These are phyloP conservation scores for Pyralis farinalis DNA, from an alignment of 2,888 invertebrate genomes.

Conservation along the genomic window DNA sequence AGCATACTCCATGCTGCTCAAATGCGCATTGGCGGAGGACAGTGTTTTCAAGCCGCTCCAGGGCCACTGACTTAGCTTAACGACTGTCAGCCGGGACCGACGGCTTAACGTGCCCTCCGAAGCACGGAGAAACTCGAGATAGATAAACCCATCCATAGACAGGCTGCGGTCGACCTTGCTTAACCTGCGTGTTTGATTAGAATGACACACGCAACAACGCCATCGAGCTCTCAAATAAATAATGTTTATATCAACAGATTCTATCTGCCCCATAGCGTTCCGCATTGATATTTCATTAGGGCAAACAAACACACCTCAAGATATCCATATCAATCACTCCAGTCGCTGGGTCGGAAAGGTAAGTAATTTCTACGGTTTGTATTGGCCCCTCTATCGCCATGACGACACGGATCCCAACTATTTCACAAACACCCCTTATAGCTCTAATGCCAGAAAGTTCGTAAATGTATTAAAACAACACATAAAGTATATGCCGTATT, in stretches of 20 bases:
- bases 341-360: background rate
- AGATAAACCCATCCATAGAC: too few species aligned
- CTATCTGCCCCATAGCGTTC: background rate
- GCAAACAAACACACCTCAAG: slow-evolving; percentile 3
- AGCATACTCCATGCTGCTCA: too few species aligned
- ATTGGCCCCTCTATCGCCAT: slow-evolving; percentile 33
- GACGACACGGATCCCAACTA: slow-evolving; percentile 34
- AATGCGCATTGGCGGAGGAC: too few species aligned
- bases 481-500: slow-evolving; percentile 14
- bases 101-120: too few species aligned
- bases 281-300: background rate
- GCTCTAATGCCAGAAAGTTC: slow-evolving; percentile 37
- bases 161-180: too few species aligned
- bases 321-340: slow-evolving; percentile 13
- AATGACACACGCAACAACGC: too few species aligned
- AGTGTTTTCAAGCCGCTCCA: too few species aligned
- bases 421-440: slow-evolving; percentile 39
- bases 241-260: background rate
- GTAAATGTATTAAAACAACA: slow-evolving; percentile 23
- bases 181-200: too few species aligned
- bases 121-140: too few species aligned
- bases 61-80: too few species aligned
- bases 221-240: too few species aligned
- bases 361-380: slow-evolving; percentile 29
- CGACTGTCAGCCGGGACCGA: too few species aligned